Evolutionary conservation across 2,888 invertebrate genomes (phyloP).

Genomic region (Oscheius sp.): DNA sequence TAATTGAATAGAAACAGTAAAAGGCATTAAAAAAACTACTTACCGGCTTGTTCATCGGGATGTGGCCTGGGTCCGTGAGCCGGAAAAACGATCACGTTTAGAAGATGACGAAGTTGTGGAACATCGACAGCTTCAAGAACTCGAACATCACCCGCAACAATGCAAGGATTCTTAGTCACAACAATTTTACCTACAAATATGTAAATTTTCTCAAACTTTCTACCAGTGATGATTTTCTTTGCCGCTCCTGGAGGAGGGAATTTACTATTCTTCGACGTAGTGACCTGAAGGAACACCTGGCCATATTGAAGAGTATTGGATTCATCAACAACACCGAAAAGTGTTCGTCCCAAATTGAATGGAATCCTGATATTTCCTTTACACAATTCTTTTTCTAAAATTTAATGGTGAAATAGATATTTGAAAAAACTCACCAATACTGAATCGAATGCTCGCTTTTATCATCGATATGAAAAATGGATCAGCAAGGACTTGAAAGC

Average conservation of each 20-base stretch:
- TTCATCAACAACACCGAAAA: background rate
- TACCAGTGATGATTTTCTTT: constrained; percentile 45
- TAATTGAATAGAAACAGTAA: background rate
- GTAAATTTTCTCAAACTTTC: background rate
- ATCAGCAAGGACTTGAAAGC: constrained; percentile 49
- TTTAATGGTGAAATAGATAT: background rate
- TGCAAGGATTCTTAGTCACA: constrained; percentile 72
- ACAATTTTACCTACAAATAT: constrained; percentile 65
- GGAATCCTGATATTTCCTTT: constrained; percentile 47
- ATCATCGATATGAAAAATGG: constrained; percentile 65
- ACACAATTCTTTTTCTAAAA: constrained; percentile 25
- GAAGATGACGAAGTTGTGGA: constrained; percentile 56
- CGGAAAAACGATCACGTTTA: constrained; percentile 72
- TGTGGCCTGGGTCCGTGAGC: constrained; percentile 70
- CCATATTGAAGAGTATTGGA: constrained; percentile 40
- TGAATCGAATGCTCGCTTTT: constrained; percentile 44
- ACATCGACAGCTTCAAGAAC: constrained; percentile 63
- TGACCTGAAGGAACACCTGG: constrained; percentile 64
- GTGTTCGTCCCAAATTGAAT: constrained; percentile 24
- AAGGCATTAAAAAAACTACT: background rate
- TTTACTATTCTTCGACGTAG: constrained; percentile 35
- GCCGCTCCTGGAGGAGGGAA: constrained; percentile 30
- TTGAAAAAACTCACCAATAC: constrained; percentile 42
- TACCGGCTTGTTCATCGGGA: constrained; percentile 71
- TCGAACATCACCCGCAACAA: constrained; percentile 71